These are phyloP conservation scores for Cossypha niveicapilla DNA, from an alignment of 2,797 vertebrate species.

Conservation along the genomic window DNA sequence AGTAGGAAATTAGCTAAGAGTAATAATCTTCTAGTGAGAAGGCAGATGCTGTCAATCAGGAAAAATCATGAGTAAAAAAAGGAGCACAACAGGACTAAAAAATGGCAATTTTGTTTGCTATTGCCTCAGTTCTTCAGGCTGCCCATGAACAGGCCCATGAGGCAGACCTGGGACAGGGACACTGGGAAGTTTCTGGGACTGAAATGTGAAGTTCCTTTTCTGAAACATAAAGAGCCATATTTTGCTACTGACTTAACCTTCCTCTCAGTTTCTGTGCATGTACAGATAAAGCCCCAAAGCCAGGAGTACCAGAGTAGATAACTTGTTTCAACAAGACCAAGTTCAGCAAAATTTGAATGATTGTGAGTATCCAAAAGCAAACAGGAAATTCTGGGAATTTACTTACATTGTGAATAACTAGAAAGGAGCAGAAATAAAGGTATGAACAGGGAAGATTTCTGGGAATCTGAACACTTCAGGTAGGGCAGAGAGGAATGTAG, in stretches of 20 bases:
- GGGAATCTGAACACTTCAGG: neutral
- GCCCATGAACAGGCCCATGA: neutral
- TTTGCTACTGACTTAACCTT: neutral
- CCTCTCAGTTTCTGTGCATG: neutral
- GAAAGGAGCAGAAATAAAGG: neutral
- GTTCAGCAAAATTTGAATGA: neutral
- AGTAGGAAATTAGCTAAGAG: neutral
- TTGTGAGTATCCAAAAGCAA: neutral
- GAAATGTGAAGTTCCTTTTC: neutral
- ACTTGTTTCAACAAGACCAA: fast-evolving
- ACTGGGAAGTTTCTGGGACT: neutral
- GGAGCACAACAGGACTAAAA: neutral
- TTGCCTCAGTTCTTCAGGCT: neutral
- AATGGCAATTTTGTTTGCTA: neutral
- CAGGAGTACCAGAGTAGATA: neutral
- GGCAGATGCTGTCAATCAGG: neutral
- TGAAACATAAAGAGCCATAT: neutral
- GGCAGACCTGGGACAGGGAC: neutral
- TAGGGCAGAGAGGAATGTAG: neutral
- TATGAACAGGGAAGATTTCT: neutral
- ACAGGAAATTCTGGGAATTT: neutral
- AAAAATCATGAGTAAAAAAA: neutral
- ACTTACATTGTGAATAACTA: neutral
- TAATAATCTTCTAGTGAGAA: neutral
- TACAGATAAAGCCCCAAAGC: neutral